Evolutionary conservation across 1,140 invertebrate species (phyloP).

Genomic region (Anoplolepis gracilipes): DNA sequence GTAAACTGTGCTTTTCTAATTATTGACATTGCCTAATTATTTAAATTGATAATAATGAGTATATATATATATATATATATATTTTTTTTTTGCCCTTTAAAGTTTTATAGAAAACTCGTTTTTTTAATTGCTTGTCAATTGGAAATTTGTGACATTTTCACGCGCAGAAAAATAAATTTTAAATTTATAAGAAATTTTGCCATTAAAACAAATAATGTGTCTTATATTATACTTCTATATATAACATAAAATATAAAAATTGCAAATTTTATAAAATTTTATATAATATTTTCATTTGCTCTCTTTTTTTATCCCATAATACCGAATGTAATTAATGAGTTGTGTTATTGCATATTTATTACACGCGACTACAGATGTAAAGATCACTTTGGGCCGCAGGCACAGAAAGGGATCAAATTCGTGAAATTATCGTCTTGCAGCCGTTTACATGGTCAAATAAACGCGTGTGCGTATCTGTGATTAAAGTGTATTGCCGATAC

Average conservation of each 20-base stretch:
- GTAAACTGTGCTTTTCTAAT: not conserved
- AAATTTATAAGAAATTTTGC: not conserved
- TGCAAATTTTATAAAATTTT: not conserved
- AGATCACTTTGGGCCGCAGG: not conserved
- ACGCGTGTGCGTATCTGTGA: not conserved
- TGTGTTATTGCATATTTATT: not conserved
- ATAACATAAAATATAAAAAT: not conserved
- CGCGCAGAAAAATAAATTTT: not conserved
- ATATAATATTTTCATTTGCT: not conserved
- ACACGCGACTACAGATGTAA: not conserved
- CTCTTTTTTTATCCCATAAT: not conserved
- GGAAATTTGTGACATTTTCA: not conserved
- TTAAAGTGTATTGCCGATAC: not conserved
- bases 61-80: too few relatives aligned
- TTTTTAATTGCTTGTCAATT: not conserved
- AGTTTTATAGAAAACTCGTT: not conserved
- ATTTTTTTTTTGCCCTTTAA: not conserved
- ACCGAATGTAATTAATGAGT: not conserved
- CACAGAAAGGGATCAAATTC: not conserved
- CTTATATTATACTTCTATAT: not conserved
- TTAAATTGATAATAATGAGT: not conserved
- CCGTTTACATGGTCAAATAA: not conserved
- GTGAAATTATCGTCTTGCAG: slow-evolving; percentile 9
- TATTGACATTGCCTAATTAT: too few relatives aligned
- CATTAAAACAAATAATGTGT: not conserved